Evolutionary conservation across 1,140 invertebrate genomes (phyloP), one percentile per base, ranked within the genome.

Genomic region (Cydia amplana): DNA sequence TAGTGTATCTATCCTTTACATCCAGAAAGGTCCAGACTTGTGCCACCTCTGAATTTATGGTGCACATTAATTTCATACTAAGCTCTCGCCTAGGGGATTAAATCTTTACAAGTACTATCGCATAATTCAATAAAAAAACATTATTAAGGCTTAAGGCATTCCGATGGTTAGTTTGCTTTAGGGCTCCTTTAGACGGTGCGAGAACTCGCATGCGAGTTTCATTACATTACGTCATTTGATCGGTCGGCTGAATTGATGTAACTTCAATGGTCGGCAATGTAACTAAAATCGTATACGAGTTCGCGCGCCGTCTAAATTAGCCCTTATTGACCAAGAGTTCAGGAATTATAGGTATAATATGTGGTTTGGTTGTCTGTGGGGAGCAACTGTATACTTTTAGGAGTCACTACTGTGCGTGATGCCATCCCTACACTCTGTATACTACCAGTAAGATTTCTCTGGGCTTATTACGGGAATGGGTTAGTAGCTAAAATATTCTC

Each of bases 311-410:
- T n/a, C n/a, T n/a, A n/a, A n/a, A n/a, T n/a, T n/a, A n/a, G n/a
- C n/a, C n/a, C n/a, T n/a, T 49, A 49, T 49, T 49, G 12, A 16
- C 43, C 4, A 46, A 12, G 43, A 46, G 43, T 46, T 49, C 46
- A 49, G 43, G 1, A 49, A 16, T 49, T 46, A 0, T 14, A 25
- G 3, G 81, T 86, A 51, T 91, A 91, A 0, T n/a, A n/a, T n/a
- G 91, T 72, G 6, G 89, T 90, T 77, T 92, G 90, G 74, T 92
- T 91, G 76, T 92, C 90, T 72, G 82, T 87, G 3, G 87, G 90
- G 28, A 90, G 81, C 89, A 89, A 91, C 18, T 90, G 85, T 49
- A 80, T 72, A 63, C 82, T 83, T 76, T 84, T 73, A 0, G 87
- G 87, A 12, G 86, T 87, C 65, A 91, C 86, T 32, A 92, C 86